Base-by-base conservation (phyloP, 1,140 invertebrate genomes). In the Caenorhabditis elegans region DNA sequence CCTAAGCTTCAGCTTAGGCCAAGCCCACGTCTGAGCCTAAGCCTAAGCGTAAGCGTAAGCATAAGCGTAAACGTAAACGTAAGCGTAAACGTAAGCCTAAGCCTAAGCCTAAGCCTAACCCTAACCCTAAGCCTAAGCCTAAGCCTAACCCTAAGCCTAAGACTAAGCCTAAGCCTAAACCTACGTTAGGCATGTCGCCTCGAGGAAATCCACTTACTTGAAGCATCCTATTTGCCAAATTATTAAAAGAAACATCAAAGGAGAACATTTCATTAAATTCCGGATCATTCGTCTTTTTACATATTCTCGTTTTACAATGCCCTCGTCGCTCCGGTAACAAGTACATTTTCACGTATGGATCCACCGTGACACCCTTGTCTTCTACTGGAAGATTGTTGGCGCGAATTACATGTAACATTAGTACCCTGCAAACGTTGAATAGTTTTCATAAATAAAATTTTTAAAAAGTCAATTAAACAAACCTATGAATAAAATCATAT, bases 231-330 rank as follows among this genome's bases (percentile, higher is more conserved):
- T 86, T 85, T 22, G 88, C 47, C 60, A 88, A 51, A 76, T 85
- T 80, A 76, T 88, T 89, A 78, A 88, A 88, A 4, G 84, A 65
- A 10, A 88, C 88, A 53, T 88, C 87, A 47, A 88, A 88, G 1
- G 86, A 87, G 70, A 88, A 88, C 86, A 88, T 89, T 83, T 88
- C 87, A 48, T 88, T 88, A 51, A 88, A 88, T 34, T 89, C 87
- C 17, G 87, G 86, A 84, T 89, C 85, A 15, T 51, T 26, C 17
- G 53, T 86, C 53, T 89, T 87, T 46, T 89, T 89, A 28, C 83
- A 80, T 34, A 89, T 88, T 28, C 85, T 65, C 17, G 87, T 88
- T 82, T 88, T 88, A 51, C 87, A 89, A 34, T 86, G 87, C 76
- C 89, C 78, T 13, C 86, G 48, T 51, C 87, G 55, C 49, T 86